Evolutionary conservation across 2,888 invertebrate species (phyloP), one percentile per base, ranked within the genome.

Genomic region (Cylloceria caligata): DNA sequence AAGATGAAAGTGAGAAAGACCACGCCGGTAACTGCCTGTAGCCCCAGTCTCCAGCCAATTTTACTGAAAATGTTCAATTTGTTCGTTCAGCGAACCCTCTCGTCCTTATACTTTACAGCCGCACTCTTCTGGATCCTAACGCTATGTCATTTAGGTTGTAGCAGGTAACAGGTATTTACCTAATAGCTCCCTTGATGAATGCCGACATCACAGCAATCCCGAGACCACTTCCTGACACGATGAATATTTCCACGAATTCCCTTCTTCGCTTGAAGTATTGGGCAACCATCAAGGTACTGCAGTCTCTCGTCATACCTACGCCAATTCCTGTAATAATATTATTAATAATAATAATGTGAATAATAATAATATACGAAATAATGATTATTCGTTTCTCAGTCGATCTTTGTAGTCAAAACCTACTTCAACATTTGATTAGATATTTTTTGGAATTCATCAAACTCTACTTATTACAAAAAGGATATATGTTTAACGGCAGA

Each of bases 251-350:
- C 68, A 97, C 97, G 87, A 97, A 94, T 93, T 98, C 97, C 81
- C 98, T 93, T 88, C 96, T 94, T 85, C 96, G 93, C 91, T 97
- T 97, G 94, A 98, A 98, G 93, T 98, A 98, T 92, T 97, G 97
- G 49, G 97, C 97, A 83, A 98, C 96, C 97, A 98, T 97, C 88
- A 98, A 93, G 52, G 97, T 97, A 24, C 97, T 96, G 89, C 97
- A 97, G 93, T 97, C 97, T 84, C 97, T 93, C 5, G 97, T 97
- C 92, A 98, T 95, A 47, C 97, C 97, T 76, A 97, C 97, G 75
- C 98, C 98, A 72, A 97, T 95, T 45, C 97, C 97, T 91, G 72
- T 45, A 85, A 75, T 19, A 47, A 68, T 62, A 52, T 9, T 24
- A 0, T 11, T 4, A 24, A 24, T 7, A 6, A 6, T 45, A 16